A percentile compares a stretch with the other conserved stretches of the same genome.
Conservation (phyloP, 2,113 vertebrate species). For the Thermophis baileyi region DNA sequence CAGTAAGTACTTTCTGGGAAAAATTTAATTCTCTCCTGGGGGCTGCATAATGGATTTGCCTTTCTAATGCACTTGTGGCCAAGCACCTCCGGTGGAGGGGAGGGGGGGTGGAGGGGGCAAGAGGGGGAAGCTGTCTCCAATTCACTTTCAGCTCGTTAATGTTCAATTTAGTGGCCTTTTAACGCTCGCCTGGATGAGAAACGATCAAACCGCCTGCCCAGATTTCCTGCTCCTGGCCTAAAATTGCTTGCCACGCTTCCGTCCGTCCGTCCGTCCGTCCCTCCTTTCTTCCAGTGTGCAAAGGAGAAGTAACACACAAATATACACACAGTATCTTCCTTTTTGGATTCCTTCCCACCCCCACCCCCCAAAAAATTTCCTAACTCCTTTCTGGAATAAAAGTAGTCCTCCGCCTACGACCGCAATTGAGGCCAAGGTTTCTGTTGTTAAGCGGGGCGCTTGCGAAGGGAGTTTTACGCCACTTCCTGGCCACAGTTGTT, state of each 20-base stretch:
- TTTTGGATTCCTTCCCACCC: too few species aligned
- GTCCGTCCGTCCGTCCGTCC: too few species aligned
- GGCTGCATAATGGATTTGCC: slow-evolving; percentile 66
- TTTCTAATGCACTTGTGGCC: slow-evolving; percentile 66
- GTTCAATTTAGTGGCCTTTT: slow-evolving; percentile 76
- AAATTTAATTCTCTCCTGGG: slow-evolving; percentile 65
- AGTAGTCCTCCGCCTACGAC: neutral
- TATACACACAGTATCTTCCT: too few species aligned
- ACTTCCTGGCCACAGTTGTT: too few species aligned
- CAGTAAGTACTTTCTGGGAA: slow-evolving; percentile 65
- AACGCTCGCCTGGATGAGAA: slow-evolving; percentile 69
- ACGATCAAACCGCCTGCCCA: slow-evolving; percentile 54
- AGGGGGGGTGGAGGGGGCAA: neutral
- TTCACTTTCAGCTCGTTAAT: slow-evolving; percentile 70
- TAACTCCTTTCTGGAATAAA: neutral
- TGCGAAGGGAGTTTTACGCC: too few species aligned
- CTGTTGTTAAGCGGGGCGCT: too few species aligned
- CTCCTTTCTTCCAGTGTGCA: slow-evolving; percentile 29
- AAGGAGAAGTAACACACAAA: neutral
- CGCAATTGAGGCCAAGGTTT: neutral
- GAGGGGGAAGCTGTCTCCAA: slow-evolving; percentile 60
- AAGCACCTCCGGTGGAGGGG: slow-evolving; percentile 37
- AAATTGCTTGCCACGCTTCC: neutral
- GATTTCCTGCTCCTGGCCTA: slow-evolving; percentile 34
- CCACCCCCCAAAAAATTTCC: too few species aligned